phyloP scores from a whole-genome alignment of 2,113 vertebrate species.

The Chauna torquata region DNA sequence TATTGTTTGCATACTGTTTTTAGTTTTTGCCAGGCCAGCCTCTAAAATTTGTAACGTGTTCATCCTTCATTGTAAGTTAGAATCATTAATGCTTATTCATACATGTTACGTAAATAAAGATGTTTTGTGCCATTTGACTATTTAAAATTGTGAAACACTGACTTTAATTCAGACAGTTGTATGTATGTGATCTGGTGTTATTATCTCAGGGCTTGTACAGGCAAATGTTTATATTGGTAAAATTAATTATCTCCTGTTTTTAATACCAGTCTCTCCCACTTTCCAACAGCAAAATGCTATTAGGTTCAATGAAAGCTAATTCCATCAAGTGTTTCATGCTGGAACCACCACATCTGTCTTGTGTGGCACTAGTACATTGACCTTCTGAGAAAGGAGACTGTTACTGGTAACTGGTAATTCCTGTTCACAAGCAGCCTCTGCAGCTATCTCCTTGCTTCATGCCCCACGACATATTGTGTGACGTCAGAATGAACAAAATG shows the following conservation, averaged over 20 bases:
- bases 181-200: not conserved
- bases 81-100: not conserved
- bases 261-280: not conserved
- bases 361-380: not conserved
- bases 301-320: not conserved
- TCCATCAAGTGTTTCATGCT: not conserved
- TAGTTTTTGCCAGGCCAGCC: not conserved
- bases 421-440: not conserved
- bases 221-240: not conserved
- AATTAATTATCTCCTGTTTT: not conserved
- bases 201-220: not conserved
- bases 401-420: not conserved
- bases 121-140: not conserved
- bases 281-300: not conserved
- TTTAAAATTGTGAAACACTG: not conserved
- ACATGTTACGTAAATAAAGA: not conserved
- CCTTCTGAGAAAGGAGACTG: not conserved
- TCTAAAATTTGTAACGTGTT: not conserved
- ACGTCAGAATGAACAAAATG: not conserved
- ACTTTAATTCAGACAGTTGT: not conserved
- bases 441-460: not conserved
- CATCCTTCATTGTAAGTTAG: not conserved
- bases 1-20: not conserved
- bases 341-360: not conserved
- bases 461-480: rapidly evolving